phyloP scores from a whole-genome alignment of 2,888 invertebrate species.

The Eulithis testata region DNA sequence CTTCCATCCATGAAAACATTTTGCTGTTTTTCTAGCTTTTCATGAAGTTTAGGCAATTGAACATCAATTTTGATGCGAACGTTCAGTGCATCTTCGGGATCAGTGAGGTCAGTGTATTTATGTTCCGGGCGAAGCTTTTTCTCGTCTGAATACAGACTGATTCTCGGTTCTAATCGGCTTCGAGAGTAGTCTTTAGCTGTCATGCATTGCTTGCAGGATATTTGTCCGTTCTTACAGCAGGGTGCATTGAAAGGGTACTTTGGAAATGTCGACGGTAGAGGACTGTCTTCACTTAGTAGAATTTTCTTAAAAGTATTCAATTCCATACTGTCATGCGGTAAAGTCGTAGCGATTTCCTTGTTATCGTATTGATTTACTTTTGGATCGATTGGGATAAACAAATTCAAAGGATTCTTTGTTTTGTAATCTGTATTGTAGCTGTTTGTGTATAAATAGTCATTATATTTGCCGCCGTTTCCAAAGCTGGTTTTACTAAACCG shows the following conservation, averaged over 20 bases:
- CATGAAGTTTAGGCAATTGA: constrained; percentile 64
- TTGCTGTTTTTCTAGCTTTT: constrained; percentile 39
- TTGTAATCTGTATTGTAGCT: constrained; percentile 52
- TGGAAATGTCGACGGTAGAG: constrained; percentile 43
- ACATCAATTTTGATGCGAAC: constrained; percentile 72
- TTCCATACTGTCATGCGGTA: constrained; percentile 40
- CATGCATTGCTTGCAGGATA: constrained; percentile 66
- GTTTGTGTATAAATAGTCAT: constrained; percentile 50
- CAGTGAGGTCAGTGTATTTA: constrained; percentile 32
- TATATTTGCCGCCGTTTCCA: constrained; percentile 44
- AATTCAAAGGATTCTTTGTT: constrained; percentile 56
- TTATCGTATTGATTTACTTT: constrained; percentile 50
- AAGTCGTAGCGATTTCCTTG: constrained; percentile 36
- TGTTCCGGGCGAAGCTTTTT: constrained; percentile 35
- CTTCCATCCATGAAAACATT: constrained; percentile 42
- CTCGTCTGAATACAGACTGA: constrained; percentile 38
- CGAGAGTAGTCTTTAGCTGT: constrained; percentile 38
- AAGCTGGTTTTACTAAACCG: constrained; percentile 56
- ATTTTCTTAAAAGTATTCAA: constrained; percentile 45
- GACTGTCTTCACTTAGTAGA: constrained; percentile 47
- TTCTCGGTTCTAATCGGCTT: constrained; percentile 32
- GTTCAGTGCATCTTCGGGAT: constrained; percentile 57
- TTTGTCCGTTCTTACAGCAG: constrained; percentile 60
- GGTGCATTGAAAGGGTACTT: constrained; percentile 50
- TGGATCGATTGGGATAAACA: constrained; percentile 58